A percentile compares a stretch with the other conserved stretches of the same genome.
phyloP scores from a whole-genome alignment of 1,140 invertebrate genomes.

The Himalopsyche phryganea region DNA sequence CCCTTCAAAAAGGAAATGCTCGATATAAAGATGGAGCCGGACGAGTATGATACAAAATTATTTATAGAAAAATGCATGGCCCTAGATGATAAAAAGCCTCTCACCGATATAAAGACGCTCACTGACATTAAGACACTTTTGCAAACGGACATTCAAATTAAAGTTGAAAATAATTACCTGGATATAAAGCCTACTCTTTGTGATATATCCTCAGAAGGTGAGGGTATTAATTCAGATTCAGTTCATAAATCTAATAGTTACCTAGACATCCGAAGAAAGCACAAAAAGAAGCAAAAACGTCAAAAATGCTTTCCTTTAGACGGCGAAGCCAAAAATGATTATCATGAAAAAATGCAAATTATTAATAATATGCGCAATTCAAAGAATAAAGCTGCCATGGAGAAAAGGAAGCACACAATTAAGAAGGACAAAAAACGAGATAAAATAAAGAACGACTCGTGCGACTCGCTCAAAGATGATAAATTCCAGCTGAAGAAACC shows the following conservation, averaged over 20 bases:
- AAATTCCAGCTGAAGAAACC: slow-evolving; percentile 58
- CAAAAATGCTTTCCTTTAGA: slow-evolving; percentile 64
- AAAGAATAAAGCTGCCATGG: slow-evolving; percentile 50
- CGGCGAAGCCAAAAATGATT: slow-evolving; percentile 51
- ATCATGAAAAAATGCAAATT: slow-evolving; percentile 29
- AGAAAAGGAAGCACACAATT: slow-evolving; percentile 61
- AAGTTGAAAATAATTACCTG: slow-evolving; percentile 25
- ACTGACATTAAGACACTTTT: slow-evolving; percentile 14
- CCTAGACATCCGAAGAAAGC: slow-evolving; percentile 65
- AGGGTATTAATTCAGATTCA: slow-evolving; percentile 41
- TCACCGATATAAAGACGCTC: slow-evolving; percentile 18
- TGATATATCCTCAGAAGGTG: slow-evolving; percentile 57
- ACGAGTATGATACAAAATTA: slow-evolving; percentile 31
- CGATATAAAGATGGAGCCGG: slow-evolving; percentile 44
- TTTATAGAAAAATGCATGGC: slow-evolving; percentile 4
- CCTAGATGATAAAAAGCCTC: slow-evolving; percentile 13
- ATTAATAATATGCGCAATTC: slow-evolving; percentile 20
- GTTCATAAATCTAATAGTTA: slow-evolving; percentile 36
- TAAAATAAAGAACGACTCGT: slow-evolving; percentile 61
- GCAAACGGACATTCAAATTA: slow-evolving; percentile 26
- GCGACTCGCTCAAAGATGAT: slow-evolving; percentile 52
- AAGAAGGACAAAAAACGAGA: slow-evolving; percentile 73
- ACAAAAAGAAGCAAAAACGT: slow-evolving; percentile 80
- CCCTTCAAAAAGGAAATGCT: slow-evolving; percentile 41
- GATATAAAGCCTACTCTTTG: slow-evolving; percentile 33